Conservation (phyloP, 1,140 invertebrate genomes). For the Lucilia sericata region DNA sequence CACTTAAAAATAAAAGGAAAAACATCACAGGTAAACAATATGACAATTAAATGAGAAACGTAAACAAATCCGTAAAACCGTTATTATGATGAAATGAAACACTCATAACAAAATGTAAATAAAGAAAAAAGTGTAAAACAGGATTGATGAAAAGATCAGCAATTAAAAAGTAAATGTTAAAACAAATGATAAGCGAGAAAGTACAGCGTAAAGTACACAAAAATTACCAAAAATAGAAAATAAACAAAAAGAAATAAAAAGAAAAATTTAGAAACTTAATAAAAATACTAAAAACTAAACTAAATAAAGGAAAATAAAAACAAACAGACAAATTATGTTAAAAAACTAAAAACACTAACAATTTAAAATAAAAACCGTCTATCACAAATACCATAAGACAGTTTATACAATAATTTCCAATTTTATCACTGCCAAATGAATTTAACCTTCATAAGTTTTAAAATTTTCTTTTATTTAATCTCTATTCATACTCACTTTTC, state of each 20-base stretch:
- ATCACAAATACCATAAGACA: no score
- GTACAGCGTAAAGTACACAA: no score
- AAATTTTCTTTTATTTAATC: background rate
- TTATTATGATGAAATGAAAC: background rate
- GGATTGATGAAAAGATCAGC: background rate
- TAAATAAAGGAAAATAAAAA: no score
- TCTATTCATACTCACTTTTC: conserved; percentile 56
- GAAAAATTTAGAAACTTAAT: no score
- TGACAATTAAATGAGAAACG: background rate
- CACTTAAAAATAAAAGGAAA: background rate
- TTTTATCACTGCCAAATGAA: background rate
- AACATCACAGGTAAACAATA: background rate
- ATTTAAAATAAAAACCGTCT: no score
- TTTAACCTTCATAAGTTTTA: no score
- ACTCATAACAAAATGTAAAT: background rate
- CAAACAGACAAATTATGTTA: no score
- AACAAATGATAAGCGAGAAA: background rate
- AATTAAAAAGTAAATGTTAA: background rate
- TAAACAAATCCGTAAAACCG: background rate
- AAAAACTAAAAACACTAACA: no score
- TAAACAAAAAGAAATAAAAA: no score
- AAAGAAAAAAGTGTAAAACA: no score
- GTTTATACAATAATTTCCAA: background rate
- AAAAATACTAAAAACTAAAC: no score
- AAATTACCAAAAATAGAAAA: no score